Base-by-base conservation (phyloP, 2,113 vertebrate species). In the Pygoscelis antarcticus region DNA sequence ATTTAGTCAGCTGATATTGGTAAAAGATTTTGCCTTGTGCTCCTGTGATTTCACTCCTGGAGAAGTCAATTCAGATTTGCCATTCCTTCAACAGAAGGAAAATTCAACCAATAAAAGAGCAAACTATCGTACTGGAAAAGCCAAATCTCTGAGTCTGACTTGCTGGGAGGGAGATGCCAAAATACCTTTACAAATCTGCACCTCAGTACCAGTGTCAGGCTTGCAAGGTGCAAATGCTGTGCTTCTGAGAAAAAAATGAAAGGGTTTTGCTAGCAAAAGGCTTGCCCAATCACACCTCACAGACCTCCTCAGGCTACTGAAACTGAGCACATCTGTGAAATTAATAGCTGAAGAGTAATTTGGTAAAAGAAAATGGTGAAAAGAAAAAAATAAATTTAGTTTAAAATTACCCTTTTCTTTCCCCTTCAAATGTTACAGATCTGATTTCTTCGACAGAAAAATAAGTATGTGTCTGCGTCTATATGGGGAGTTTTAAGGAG, bases 351-450 rank as follows among this genome's bases (percentile, higher is more conserved):
- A 80, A 92, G 86, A 94, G n/a, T 69, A 75, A 87, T 88, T 79
- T 90, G 65, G 47, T 87, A 38, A 93, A 96, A 94, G 49, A 87
- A 97, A 96, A 95, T 10, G n/a, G 27, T 96, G 76, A 91, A 85
- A 95, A 95, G 74, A 30, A 97, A 95, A 86, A 96, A 96, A 95
- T 71, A 78, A 78, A 93, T 60, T 32, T 44, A 14, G 22, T 72
- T 91, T 58, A 17, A 96, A 91, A 78, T 60, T 78, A 84, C 92
- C 83, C 88, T 97, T 98, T 97, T 97, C 86, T 96, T 96, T 85
- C 66, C 71, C 25, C 62, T 97, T 98, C 96, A 74, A 94, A 72
- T 23, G 86, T 54, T 90, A 90, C 38, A 66, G 83, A 80, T 79
- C 81, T 90, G 71, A 89, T 92, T 90, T 93, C 40, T 94, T 89